A percentile compares a stretch with the other conserved stretches of the same genome.
phyloP scores from a whole-genome alignment of 2,113 vertebrate genomes.

The Albula goreensis region DNA sequence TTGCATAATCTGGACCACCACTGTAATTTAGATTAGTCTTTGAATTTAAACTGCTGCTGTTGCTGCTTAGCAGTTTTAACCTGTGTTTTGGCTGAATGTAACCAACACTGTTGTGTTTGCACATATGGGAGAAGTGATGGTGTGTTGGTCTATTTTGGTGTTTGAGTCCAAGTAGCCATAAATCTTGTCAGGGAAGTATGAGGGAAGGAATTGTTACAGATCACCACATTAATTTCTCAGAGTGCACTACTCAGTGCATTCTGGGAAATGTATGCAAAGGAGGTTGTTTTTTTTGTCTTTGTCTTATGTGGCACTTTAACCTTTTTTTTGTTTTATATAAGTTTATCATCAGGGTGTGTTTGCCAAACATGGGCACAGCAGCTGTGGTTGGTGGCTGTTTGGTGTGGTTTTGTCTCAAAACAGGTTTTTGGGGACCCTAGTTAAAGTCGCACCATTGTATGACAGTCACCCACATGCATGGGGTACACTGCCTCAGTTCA shows the following conservation, averaged over 20 bases:
- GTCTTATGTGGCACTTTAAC: slow-evolving; percentile 4
- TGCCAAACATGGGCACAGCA: background rate
- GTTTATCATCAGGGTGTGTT: background rate
- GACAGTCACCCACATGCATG: background rate
- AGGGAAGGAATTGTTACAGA: background rate
- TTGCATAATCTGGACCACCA: background rate
- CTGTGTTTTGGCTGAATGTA: background rate
- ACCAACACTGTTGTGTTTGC: background rate
- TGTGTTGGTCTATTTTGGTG: background rate
- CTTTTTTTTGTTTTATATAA: background rate
- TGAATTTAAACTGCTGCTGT: background rate
- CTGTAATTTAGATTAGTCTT: background rate
- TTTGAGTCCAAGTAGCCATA: background rate
- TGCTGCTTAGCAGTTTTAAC: background rate
- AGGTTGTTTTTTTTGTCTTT: background rate
- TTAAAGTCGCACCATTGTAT: background rate
- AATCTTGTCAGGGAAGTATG: background rate
- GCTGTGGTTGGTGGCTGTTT: background rate
- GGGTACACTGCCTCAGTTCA: background rate
- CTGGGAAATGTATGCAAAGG: too few species aligned
- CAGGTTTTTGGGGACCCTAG: background rate
- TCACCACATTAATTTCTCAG: background rate
- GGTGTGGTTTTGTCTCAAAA: background rate
- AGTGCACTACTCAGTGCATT: too few species aligned
- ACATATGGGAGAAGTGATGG: background rate